These are phyloP conservation scores for Betta splendens DNA, from an alignment of 2,797 vertebrate species.

Conservation along the genomic window DNA sequence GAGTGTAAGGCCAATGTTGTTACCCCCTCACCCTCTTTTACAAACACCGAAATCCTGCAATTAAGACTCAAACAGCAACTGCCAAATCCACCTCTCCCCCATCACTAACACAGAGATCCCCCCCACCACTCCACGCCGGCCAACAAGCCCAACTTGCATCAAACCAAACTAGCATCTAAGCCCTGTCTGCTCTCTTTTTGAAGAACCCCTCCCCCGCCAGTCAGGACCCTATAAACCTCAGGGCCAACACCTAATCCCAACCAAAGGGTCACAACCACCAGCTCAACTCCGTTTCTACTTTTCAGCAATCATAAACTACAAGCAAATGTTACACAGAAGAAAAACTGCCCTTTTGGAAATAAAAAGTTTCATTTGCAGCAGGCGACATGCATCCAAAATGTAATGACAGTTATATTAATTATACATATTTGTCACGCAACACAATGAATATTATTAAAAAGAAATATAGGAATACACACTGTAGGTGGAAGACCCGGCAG, in stretches of 20 bases:
- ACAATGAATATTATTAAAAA: slow-evolving; percentile 47
- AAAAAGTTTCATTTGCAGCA: too few species aligned
- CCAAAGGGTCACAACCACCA: slow-evolving; percentile 26
- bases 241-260: slow-evolving; percentile 15
- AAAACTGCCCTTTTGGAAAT: too few species aligned
- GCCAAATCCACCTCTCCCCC: slow-evolving; percentile 62
- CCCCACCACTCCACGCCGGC: slow-evolving; percentile 56
- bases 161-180: slow-evolving; percentile 31
- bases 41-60: slow-evolving; percentile 80
- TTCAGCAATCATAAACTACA: background rate
- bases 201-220: slow-evolving; percentile 18
- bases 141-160: slow-evolving; percentile 67
- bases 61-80: slow-evolving; percentile 80
- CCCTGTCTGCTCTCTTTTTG: slow-evolving; percentile 37
- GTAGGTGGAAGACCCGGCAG: slow-evolving; percentile 95
- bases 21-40: slow-evolving; percentile 63
- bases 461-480: slow-evolving; percentile 87
- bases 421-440: slow-evolving; percentile 4
- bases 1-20: slow-evolving; percentile 54
- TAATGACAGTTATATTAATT: too few species aligned
- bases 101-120: slow-evolving; percentile 45
- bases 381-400: too few species aligned
- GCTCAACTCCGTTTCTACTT: slow-evolving; percentile 6
- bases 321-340: too few species aligned
- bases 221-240: slow-evolving; percentile 31